Conservation (phyloP, 2,888 invertebrate genomes). For the Sarcophaga subvicina region DNA sequence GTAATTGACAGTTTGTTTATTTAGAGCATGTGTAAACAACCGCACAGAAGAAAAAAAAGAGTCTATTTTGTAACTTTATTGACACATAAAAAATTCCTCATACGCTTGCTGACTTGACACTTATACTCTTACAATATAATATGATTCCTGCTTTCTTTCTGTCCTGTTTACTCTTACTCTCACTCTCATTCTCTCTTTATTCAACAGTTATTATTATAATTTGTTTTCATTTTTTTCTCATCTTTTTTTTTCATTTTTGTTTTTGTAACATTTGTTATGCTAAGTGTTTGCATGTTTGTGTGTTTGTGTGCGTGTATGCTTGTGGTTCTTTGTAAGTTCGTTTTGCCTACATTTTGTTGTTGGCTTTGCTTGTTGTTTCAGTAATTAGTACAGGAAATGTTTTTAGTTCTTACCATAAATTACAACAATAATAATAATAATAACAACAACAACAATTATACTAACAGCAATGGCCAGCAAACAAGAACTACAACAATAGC, state of each 20-base stretch:
- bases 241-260: neutral
- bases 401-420: conserved; percentile 33
- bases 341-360: neutral
- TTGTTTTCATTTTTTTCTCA: neutral
- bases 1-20: neutral
- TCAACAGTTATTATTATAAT: conserved; percentile 3
- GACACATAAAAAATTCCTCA: conserved; percentile 52
- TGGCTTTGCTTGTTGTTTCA: neutral
- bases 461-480: neutral
- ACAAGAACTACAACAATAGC: neutral
- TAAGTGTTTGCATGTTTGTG: neutral
- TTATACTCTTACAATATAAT: neutral
- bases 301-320: neutral
- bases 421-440: conserved; percentile 44
- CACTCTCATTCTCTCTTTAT: neutral
- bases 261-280: neutral
- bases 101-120: conserved; percentile 40
- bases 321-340: neutral
- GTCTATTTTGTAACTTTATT: conserved; percentile 35
- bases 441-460: conserved; percentile 17
- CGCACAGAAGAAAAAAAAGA: neutral
- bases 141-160: no score
- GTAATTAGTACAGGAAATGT: conserved; percentile 50
- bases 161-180: no score
- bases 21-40: conserved; percentile 9